Evolutionary conservation across 2,113 vertebrate species (phyloP), one percentile per base, ranked within the genome.

Genomic region (Notarius lentiginosus): DNA sequence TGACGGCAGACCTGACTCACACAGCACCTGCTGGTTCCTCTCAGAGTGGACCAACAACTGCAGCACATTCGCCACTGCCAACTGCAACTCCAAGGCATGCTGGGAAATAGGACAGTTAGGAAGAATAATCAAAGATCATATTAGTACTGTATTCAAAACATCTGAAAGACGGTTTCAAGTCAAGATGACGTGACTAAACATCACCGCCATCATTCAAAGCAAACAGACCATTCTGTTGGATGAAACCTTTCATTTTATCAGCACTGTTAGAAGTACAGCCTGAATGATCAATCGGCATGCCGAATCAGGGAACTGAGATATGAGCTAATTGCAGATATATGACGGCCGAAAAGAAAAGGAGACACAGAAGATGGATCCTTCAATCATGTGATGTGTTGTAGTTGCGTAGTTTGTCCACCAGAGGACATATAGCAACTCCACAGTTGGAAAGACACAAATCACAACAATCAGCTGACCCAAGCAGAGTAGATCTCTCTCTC

Each of bases 11-110:
- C 96, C 96, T 0, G 96, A 96, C 90, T 99, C 98, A 34, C 98
- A 99, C 96, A 99, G 94, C 15, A 99, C 95, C 91, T 99, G 98
- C 92, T 99, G 98, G 93, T 99, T 99, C 90, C 98, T 93, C 91
- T 99, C 98, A 0, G 96, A 96, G 90, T 99, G 97, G 61, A 99
- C 97, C 79, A 99, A 95, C 4, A 96, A 96, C 88, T 99, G 98
- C 41, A 99, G 94, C 91, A 99, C 96, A 89, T 98, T 99, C 87
- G 97, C 97, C 88, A 99, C 96, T 0, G 97, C 96, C 88, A 99
- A 95, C 94, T 99, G 98, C 56, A 99, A 96, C 92, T 99, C 98
- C 87, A 99, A 92, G 0, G 98, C 97, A 10, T 99, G 97, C 98
- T 99, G 93, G 24, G 91, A 72, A 56, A 81, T 2, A 20, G 27